phyloP scores from a whole-genome alignment of 2,113 vertebrate species.

The Pongo pygmaeus region DNA sequence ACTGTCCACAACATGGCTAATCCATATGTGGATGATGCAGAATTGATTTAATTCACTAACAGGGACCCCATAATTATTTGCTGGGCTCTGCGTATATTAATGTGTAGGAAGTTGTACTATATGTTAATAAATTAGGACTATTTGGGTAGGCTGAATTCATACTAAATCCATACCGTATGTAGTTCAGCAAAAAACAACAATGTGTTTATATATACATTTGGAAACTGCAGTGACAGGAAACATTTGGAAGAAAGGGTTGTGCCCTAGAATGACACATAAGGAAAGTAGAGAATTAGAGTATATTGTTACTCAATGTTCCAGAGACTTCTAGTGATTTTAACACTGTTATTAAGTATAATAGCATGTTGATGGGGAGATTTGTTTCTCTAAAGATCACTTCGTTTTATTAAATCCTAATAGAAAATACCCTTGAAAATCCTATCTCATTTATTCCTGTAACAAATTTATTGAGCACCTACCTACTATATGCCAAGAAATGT shows the following conservation, averaged over 20 bases:
- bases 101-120: not conserved
- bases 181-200: not conserved
- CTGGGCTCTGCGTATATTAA: not conserved
- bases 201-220: not conserved
- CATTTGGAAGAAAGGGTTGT: not conserved
- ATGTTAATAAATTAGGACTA: not conserved
- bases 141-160: constrained; percentile 24
- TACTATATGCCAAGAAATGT: not conserved
- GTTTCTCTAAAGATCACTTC: constrained; percentile 13
- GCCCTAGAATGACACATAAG: not conserved
- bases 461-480: not conserved
- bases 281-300: not conserved
- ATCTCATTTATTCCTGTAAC: constrained; percentile 1
- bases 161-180: constrained; percentile 12
- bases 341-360: not conserved
- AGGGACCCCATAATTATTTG: not conserved
- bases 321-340: not conserved
- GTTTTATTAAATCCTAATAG: constrained; percentile 14
- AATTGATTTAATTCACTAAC: constrained; percentile 11
- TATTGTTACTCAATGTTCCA: constrained; percentile 1
- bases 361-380: not conserved
- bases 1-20: not conserved
- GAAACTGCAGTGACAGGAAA: not conserved
- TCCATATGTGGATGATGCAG: not conserved
- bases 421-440: not conserved